phyloP scores from a whole-genome alignment of 2,797 vertebrate species.

The Lepus townsendii region DNA sequence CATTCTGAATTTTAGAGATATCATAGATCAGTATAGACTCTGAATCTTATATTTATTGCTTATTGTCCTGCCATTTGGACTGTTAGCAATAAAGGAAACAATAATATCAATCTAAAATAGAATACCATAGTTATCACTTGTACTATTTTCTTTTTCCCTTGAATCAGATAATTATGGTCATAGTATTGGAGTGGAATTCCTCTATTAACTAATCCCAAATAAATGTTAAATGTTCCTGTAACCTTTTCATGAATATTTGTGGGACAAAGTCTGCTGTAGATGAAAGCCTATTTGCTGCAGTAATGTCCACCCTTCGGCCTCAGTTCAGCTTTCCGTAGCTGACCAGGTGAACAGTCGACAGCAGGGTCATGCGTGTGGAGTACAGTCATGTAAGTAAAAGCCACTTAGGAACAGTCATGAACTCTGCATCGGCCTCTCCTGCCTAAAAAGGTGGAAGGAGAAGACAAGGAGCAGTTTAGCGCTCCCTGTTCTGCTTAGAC shows the following conservation, averaged over 20 bases:
- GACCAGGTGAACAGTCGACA: background rate
- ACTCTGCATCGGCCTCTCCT: background rate
- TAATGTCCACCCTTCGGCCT: background rate
- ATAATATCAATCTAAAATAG: background rate
- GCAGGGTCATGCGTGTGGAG: background rate
- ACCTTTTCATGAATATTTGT: background rate
- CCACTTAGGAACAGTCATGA: background rate
- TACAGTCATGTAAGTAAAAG: background rate
- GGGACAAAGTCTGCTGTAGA: background rate
- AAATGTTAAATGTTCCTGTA: background rate
- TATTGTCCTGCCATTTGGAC: background rate
- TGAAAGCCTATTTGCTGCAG: background rate
- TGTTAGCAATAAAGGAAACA: background rate
- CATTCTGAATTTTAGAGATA: conserved; percentile 6
- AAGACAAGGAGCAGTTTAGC: background rate
- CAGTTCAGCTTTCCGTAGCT: background rate
- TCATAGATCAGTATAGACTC: background rate
- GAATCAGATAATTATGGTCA: background rate
- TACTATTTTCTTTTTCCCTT: background rate
- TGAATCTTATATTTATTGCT: background rate
- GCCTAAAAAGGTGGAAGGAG: background rate
- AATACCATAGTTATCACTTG: background rate
- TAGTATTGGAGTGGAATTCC: background rate
- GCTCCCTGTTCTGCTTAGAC: background rate
- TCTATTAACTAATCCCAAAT: conserved; percentile 21